Conservation (phyloP, 1,140 invertebrate genomes). For the Sitophilus oryzae region DNA sequence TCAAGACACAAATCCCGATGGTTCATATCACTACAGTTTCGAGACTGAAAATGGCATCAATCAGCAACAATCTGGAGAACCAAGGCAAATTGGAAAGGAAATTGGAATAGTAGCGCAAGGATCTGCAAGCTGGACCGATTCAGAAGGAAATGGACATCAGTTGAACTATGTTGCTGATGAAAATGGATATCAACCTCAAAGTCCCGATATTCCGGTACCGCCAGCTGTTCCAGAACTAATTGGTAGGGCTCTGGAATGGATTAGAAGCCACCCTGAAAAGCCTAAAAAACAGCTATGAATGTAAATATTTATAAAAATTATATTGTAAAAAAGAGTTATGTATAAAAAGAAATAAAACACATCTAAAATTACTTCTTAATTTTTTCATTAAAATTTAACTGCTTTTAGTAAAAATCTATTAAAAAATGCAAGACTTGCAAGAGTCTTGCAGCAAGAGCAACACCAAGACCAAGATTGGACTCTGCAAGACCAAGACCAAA, state of each 20-base stretch:
- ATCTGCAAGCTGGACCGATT: slow-evolving; percentile 59
- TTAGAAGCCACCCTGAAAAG: slow-evolving; percentile 46
- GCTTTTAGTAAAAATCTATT: too few species aligned
- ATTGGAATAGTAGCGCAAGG: slow-evolving; percentile 53
- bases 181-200: slow-evolving; percentile 52
- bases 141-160: slow-evolving; percentile 53
- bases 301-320: too few species aligned
- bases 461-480: too few species aligned
- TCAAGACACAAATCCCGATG: not conserved
- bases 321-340: too few species aligned
- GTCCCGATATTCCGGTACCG: slow-evolving; percentile 53
- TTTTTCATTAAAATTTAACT: too few species aligned
- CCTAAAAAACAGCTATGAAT: slow-evolving; percentile 31
- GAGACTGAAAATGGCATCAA: not conserved
- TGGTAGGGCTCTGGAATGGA: slow-evolving; percentile 47
- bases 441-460: too few species aligned
- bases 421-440: too few species aligned
- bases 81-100: slow-evolving; percentile 37
- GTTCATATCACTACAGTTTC: not conserved
- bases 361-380: too few species aligned
- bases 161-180: slow-evolving; percentile 55
- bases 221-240: slow-evolving; percentile 51
- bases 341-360: too few species aligned
- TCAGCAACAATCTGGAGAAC: not conserved
- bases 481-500: too few species aligned